Evolutionary conservation across 2,888 invertebrate species (phyloP), one percentile per base, ranked within the genome.

Genomic region (Oscheius onirici): DNA sequence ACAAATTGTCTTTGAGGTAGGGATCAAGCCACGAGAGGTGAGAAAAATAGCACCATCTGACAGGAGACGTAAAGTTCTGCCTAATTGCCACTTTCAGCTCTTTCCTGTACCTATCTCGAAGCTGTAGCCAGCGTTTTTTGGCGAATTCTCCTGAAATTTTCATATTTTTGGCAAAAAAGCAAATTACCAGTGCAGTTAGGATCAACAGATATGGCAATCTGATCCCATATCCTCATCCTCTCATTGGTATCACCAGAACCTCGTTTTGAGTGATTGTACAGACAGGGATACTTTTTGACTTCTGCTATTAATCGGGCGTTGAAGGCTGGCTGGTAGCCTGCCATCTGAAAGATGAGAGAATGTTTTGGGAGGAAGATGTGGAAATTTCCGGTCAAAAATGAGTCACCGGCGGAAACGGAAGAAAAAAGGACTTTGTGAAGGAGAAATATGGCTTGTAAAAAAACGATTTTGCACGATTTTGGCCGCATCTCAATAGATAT

Each of bases 261-360:
- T n/a, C 83, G 75, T 63, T 80, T 76, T 3, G 83, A 78, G 63
- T 86, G 86, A 67, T 86, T 85, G 74, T 86, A 86, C n/a, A 86
- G 77, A 41, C 82, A 84, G 8, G 86, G 86, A 71, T 84, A 77
- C 17, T 80, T 79, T 40, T 78, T 77, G 44, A 85, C 85, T 69
- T 85, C 85, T 24, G 75, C 73, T 34, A 85, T 85, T 13, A 85
- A 75, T 11, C 84, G 77, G 43, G 86, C 85, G 74, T 85, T 85
- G 61, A 85, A 85, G 17, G 84, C 82, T 65, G 83, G 82, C 49
- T 80, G 80, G 49, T 73, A 76, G 20, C 74, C 71, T 71, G 74
- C 76, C 70, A 63, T 63, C 17, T 40, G 40, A 11, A 22, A 52
- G 22, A 20, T 24, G 52, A 52, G 22, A 22, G 3, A 3, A 52